Conservation (phyloP, 2,113 vertebrate species). For the Crotalus viridis region DNA sequence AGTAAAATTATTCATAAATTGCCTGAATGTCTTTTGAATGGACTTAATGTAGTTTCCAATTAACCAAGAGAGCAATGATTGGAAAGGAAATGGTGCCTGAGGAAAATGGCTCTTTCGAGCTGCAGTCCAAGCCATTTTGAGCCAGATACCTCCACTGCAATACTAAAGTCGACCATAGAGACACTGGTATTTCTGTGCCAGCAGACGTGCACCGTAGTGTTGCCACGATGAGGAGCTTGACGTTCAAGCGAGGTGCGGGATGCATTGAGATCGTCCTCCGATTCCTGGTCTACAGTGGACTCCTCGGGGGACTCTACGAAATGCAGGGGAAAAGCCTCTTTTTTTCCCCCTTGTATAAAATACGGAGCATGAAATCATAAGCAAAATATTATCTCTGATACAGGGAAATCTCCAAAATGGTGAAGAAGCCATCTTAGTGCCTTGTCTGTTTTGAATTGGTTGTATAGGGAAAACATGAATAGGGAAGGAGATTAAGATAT, state of each 20-base stretch:
- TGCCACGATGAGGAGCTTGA: constrained; percentile 90
- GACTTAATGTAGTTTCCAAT: background rate
- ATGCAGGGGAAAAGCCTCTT: constrained; percentile 48
- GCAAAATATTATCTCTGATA: constrained; percentile 42
- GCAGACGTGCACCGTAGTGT: constrained; percentile 98
- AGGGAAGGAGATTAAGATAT: background rate
- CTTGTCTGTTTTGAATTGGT: too few relatives aligned
- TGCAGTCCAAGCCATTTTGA: constrained; percentile 55
- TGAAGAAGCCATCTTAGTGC: background rate
- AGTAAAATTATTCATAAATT: constrained; percentile 10
- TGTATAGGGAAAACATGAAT: background rate
- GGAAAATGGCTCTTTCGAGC: constrained; percentile 45
- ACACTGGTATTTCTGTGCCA: constrained; percentile 99
- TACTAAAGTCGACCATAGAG: constrained; percentile 97
- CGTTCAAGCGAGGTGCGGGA: constrained; percentile 86
- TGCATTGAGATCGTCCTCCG: constrained; percentile 89
- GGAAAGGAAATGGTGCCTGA: constrained; percentile 63
- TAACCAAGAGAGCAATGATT: constrained; percentile 28
- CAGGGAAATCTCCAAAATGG: constrained; percentile 8
- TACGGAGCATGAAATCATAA: constrained; percentile 54
- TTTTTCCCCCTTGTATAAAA: constrained; percentile 53
- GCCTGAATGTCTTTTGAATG: background rate
- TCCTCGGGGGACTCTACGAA: constrained; percentile 88
- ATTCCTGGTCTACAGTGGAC: constrained; percentile 86
- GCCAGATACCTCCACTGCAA: constrained; percentile 93